Evolutionary conservation across 2,888 invertebrate species (phyloP).

Genomic region (Dioctria rufipes): DNA sequence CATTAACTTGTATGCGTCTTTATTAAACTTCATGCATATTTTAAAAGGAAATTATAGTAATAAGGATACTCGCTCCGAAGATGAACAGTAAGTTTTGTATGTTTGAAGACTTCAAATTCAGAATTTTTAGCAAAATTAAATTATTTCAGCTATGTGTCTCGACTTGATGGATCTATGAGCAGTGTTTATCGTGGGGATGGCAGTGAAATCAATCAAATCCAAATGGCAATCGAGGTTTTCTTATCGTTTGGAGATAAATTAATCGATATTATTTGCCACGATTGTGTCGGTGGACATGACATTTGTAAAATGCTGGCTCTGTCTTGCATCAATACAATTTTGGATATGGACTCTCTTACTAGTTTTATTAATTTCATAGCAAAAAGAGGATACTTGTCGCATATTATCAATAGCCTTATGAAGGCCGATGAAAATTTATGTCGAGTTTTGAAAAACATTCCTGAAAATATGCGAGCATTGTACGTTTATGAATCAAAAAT

Average conservation of each 20-base stretch:
- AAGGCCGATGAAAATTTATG: constrained; percentile 81
- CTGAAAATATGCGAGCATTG: constrained; percentile 80
- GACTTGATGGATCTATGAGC: constrained; percentile 76
- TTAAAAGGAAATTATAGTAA: constrained; percentile 73
- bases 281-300: constrained; percentile 90
- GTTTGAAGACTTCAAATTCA: not conserved
- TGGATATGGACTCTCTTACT: constrained; percentile 82
- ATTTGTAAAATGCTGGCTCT: constrained; percentile 92
- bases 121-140: no score
- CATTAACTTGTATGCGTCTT: constrained; percentile 88
- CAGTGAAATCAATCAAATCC: constrained; percentile 62
- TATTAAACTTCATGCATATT: constrained; percentile 86
- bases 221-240: constrained; percentile 76
- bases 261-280: constrained; percentile 86
- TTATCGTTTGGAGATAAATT: constrained; percentile 85
- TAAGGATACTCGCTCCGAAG: constrained; percentile 67
- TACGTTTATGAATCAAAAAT: constrained; percentile 92
- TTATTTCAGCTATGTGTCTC: constrained; percentile 75
- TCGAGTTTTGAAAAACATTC: constrained; percentile 77
- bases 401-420: constrained; percentile 84
- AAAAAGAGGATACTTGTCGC: constrained; percentile 81
- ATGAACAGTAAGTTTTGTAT: constrained; percentile 63
- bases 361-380: constrained; percentile 77
- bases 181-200: constrained; percentile 80
- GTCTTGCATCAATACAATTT: constrained; percentile 84